Conservation (phyloP, 2,113 vertebrate genomes). For the Zosterops japonicus region DNA sequence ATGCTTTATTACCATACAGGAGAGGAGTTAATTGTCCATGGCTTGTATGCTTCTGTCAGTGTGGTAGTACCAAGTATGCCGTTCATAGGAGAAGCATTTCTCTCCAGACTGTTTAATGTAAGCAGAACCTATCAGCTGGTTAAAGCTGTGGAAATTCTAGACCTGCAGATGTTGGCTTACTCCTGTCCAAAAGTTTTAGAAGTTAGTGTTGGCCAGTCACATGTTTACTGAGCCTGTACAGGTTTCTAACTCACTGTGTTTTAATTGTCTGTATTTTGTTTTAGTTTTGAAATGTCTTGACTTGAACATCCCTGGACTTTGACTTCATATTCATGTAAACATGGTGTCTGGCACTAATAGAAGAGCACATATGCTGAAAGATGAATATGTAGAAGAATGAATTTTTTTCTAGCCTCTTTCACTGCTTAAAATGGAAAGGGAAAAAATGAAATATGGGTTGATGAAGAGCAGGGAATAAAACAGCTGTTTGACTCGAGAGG, state of each 20-base stretch:
- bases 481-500: not conserved
- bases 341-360: not conserved
- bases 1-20: not conserved
- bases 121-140: not conserved
- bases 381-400: not conserved
- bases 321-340: not conserved
- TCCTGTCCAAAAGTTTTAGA: constrained; percentile 20
- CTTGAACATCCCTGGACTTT: not conserved
- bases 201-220: not conserved
- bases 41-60: not conserved
- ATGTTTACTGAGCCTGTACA: not conserved
- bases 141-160: not conserved
- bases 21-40: not conserved
- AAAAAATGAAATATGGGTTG: not conserved
- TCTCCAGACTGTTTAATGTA: not conserved
- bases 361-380: not conserved
- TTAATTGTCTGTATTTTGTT: not conserved
- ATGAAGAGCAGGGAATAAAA: not conserved
- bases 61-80: not conserved
- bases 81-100: not conserved
- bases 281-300: constrained; percentile 8
- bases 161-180: not conserved
- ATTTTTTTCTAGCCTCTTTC: not conserved
- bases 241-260: not conserved
- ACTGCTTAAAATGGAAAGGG: not conserved